phyloP scores from a whole-genome alignment of 2,888 invertebrate species.

The Terebella lapidaria region DNA sequence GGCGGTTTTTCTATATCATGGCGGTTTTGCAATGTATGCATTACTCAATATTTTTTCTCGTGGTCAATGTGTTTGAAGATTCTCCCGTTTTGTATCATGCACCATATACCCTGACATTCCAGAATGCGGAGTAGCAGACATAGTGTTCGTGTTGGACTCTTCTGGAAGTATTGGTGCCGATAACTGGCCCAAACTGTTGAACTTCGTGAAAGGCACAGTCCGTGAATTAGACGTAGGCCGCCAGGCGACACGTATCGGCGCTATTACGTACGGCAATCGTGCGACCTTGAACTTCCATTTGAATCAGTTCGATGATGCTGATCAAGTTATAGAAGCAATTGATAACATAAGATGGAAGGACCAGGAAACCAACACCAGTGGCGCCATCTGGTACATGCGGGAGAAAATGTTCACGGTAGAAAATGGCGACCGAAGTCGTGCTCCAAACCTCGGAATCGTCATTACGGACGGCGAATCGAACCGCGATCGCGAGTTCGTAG shows the following conservation, averaged over 20 bases:
- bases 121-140: slow-evolving; percentile 9
- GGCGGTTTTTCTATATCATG: too few species aligned
- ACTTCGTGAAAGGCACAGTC: slow-evolving; percentile 13
- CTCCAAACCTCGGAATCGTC: slow-evolving; percentile 32
- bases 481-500: slow-evolving; percentile 12
- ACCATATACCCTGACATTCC: too few species aligned
- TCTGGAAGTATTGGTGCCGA: slow-evolving; percentile 16
- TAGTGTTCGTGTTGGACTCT: slow-evolving; percentile 20
- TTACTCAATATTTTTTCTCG: too few species aligned
- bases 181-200: slow-evolving; percentile 8
- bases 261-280: slow-evolving; percentile 17
- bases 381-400: slow-evolving; percentile 25
- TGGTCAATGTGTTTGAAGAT: too few species aligned
- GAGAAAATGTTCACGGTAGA: slow-evolving; percentile 32
- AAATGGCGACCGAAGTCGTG: slow-evolving; percentile 36
- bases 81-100: too few species aligned
- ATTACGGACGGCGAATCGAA: slow-evolving; percentile 44
- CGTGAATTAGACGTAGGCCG: slow-evolving; percentile 12
- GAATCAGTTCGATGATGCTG: slow-evolving; percentile 6
- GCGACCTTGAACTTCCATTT: slow-evolving; percentile 17
- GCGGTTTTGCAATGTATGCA: too few species aligned
- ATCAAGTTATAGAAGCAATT: slow-evolving; percentile 6
- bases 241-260: slow-evolving; percentile 12
- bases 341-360: slow-evolving; percentile 14
- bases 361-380: slow-evolving; percentile 18